phyloP scores from a whole-genome alignment of 2,113 vertebrate species.

The Tympanuchus pallidicinctus region DNA sequence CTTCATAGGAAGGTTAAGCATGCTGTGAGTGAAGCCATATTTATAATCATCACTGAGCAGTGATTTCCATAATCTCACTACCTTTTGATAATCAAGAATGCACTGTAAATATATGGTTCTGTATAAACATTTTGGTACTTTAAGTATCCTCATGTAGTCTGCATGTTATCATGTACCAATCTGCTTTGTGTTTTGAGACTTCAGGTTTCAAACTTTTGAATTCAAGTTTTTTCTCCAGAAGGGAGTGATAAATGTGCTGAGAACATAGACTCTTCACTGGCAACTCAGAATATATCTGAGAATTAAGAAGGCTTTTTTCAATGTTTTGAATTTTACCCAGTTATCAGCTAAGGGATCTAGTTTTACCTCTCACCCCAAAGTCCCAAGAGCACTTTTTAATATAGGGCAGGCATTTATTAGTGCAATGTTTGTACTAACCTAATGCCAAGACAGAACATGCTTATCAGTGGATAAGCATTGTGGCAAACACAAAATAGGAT shows the following conservation, averaged over 20 bases:
- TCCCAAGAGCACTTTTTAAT: background rate
- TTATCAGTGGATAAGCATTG: background rate
- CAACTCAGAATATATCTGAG: background rate
- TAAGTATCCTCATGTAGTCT: background rate
- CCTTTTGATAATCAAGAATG: background rate
- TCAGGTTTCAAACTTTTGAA: background rate
- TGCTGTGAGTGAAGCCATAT: background rate
- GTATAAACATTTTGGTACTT: background rate
- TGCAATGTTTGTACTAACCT: background rate
- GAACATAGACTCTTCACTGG: background rate
- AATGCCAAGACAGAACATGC: background rate
- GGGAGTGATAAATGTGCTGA: background rate
- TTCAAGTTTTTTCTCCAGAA: background rate
- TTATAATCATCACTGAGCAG: background rate
- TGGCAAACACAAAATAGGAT: background rate
- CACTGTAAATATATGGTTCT: accelerated
- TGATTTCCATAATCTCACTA: background rate
- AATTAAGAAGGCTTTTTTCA: background rate
- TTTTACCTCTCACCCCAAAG: background rate
- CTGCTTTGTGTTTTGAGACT: background rate
- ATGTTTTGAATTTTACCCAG: background rate
- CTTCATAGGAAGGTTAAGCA: background rate
- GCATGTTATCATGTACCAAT: accelerated
- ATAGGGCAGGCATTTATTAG: background rate
- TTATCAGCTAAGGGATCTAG: background rate